Conservation (phyloP, 2,888 invertebrate genomes). For the Euplexia lucipara region DNA sequence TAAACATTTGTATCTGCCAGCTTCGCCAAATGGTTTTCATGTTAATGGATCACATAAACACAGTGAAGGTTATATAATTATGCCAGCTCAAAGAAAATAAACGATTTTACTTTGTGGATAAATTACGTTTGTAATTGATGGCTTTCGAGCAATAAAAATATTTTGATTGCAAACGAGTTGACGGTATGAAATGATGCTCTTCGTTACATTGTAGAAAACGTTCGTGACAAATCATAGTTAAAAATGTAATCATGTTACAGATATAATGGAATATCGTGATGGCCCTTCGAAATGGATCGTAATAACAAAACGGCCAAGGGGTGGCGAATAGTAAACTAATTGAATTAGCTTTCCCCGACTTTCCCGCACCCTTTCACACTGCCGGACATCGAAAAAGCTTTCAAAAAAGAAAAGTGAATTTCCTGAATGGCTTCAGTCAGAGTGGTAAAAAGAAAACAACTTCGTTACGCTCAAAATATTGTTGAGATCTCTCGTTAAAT, state of each 20-base stretch:
- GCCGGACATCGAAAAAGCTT: conserved; percentile 53
- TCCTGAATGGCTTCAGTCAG: conserved; percentile 28
- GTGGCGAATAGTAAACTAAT: conserved; percentile 70
- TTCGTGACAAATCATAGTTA: conserved; percentile 64
- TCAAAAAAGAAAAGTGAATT: conserved; percentile 46
- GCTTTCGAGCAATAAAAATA: conserved; percentile 20
- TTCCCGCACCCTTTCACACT: conserved; percentile 63
- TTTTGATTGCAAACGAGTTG: conserved; percentile 32
- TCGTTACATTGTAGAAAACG: conserved; percentile 20
- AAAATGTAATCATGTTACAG: conserved; percentile 46
- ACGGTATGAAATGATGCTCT: background rate
- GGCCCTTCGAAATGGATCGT: conserved; percentile 61
- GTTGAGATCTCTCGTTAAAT: conserved; percentile 30
- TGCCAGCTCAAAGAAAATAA: conserved; percentile 68
- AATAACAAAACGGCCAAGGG: conserved; percentile 62
- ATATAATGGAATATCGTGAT: conserved; percentile 57
- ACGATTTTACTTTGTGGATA: conserved; percentile 40
- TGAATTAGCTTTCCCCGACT: conserved; percentile 70
- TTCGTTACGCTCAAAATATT: conserved; percentile 24
- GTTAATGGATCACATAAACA: conserved; percentile 72
- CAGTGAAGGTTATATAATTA: conserved; percentile 68
- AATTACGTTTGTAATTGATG: conserved; percentile 43
- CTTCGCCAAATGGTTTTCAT: conserved; percentile 72
- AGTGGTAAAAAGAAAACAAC: conserved; percentile 25
- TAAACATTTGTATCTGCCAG: conserved; percentile 69